These are phyloP conservation scores for Microtus montanus DNA, from an alignment of 2,113 vertebrate genomes.

Conservation along the genomic window DNA sequence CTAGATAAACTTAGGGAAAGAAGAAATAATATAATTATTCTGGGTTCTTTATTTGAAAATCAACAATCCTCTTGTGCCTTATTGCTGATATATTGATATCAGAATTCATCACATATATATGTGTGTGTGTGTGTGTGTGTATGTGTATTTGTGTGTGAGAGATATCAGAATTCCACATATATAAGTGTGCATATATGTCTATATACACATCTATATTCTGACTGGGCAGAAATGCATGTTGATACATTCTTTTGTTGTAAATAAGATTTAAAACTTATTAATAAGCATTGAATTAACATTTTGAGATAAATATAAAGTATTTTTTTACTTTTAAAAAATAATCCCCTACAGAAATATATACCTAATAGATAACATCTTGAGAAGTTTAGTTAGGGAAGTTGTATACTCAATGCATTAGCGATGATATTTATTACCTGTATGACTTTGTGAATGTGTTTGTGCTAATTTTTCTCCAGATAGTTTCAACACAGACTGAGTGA, in stretches of 20 bases:
- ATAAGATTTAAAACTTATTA: not conserved
- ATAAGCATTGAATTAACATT: not conserved
- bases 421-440: not conserved
- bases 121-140: too few species aligned
- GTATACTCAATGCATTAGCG: not conserved
- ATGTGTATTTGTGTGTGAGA: too few species aligned
- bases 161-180: too few species aligned
- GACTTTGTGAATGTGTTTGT: not conserved
- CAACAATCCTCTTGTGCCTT: not conserved
- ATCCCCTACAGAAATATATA: not conserved
- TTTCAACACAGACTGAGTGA: not conserved
- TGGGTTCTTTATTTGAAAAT: constrained; percentile 45
- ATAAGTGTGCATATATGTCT: too few species aligned
- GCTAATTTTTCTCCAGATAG: not conserved
- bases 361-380: not conserved
- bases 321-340: not conserved
- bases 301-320: not conserved
- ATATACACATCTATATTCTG: not conserved
- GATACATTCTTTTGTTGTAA: not conserved
- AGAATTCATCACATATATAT: too few species aligned
- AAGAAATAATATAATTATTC: not conserved
- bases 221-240: not conserved
- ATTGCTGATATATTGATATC: not conserved
- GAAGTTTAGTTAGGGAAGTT: not conserved
- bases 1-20: not conserved